Conservation (phyloP, 2,113 vertebrate genomes). For the Solenodon paradoxus region DNA sequence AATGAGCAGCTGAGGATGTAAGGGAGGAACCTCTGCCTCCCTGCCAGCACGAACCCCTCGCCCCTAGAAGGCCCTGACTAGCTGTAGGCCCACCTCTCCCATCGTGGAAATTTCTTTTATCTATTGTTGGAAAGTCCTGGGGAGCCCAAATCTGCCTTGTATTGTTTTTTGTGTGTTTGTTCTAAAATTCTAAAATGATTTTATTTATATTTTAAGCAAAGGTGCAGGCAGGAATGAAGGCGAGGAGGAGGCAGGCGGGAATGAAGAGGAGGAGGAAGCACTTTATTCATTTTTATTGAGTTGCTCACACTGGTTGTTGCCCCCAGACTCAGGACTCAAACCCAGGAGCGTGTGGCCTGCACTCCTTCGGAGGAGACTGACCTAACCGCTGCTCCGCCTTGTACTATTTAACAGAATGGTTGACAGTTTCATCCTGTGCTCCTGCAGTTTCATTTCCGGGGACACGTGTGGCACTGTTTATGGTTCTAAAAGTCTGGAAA, state of each 20-base stretch:
- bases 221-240: no score
- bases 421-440: background rate
- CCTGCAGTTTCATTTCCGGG: background rate
- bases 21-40: background rate
- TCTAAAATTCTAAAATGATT: no score
- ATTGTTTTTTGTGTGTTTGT: no score
- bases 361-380: no score
- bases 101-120: background rate
- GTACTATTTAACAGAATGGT: background rate
- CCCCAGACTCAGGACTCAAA: no score
- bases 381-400: no score
- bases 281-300: no score
- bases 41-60: background rate
- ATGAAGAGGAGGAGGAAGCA: no score
- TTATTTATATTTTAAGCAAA: no score
- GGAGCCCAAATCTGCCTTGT: background rate
- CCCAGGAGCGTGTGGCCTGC: no score
- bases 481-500: background rate
- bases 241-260: no score
- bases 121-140: background rate
- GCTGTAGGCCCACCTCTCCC: background rate
- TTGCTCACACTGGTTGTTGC: no score
- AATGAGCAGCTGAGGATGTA: background rate
- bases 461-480: background rate
- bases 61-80: background rate